A percentile compares a stretch with the other conserved stretches of the same genome.
Evolutionary conservation across 2,113 vertebrate genomes (phyloP).

Genomic region (Boleophthalmus pectinirostris): DNA sequence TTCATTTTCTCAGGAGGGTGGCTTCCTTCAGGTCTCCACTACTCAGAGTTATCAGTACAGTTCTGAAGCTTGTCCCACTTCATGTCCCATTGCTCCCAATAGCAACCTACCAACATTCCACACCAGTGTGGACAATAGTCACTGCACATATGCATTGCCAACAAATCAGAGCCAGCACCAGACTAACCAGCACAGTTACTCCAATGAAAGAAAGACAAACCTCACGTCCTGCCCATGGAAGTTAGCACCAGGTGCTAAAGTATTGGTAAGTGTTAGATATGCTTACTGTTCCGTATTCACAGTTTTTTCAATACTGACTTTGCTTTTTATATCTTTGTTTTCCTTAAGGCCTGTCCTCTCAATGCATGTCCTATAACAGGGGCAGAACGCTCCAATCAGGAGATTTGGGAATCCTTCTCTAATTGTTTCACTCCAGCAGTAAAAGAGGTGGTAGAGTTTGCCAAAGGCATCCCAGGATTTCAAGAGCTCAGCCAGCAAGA

Average conservation of each 20-base stretch:
- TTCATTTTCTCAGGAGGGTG: conserved; percentile 66
- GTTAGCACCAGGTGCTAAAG: conserved; percentile 72
- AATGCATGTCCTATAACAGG: conserved; percentile 77
- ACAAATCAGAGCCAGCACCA: conserved; percentile 65
- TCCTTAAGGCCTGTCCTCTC: conserved; percentile 78
- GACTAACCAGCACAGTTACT: conserved; percentile 48
- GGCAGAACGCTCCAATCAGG: conserved; percentile 70
- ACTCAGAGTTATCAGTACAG: conserved; percentile 61
- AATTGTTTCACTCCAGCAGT: conserved; percentile 83
- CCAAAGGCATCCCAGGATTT: conserved; percentile 82
- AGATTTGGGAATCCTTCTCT: conserved; percentile 82
- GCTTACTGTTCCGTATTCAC: not conserved
- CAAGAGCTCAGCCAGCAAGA: conserved; percentile 81
- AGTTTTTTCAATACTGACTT: not conserved
- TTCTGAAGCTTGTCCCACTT: conserved; percentile 23
- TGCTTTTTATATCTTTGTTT: conserved; percentile 13
- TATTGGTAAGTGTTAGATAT: conserved; percentile 68
- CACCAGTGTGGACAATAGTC: conserved; percentile 60
- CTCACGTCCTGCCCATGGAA: conserved; percentile 75
- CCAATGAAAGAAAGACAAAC: conserved; percentile 31
- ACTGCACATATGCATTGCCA: conserved; percentile 50
- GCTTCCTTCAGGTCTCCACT: conserved; percentile 47
- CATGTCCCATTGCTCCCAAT: conserved; percentile 49
- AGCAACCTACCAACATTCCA: conserved; percentile 64
- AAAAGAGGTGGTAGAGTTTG: conserved; percentile 82